Evolutionary conservation across 2,797 vertebrate species (phyloP).

Genomic region (Gymnoscopelus microlampas): DNA sequence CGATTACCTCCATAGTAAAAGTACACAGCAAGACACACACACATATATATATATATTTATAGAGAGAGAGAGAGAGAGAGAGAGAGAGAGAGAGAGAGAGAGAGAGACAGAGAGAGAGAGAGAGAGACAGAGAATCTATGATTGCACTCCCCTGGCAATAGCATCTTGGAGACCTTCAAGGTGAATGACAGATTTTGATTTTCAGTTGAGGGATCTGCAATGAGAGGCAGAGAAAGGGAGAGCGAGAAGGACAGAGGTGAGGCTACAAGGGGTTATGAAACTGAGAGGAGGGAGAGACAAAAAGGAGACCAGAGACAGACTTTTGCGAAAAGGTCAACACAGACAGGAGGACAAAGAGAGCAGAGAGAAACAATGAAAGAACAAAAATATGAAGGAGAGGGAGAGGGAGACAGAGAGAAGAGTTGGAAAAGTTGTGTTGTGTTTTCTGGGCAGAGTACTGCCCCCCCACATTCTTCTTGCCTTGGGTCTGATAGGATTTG

Average conservation of each 20-base stretch:
- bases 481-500: conserved; percentile 43
- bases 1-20: not conserved
- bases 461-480: conserved; percentile 32
- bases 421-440: conserved; percentile 57
- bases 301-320: conserved; percentile 52
- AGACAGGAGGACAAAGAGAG: conserved; percentile 32
- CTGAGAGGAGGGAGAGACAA: conserved; percentile 2
- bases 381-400: conserved; percentile 30
- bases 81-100: too few species aligned
- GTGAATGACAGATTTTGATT: conserved; percentile 54
- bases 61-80: conserved; percentile 1
- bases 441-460: conserved; percentile 43
- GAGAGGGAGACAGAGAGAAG: conserved; percentile 45
- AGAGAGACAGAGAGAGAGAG: too few species aligned
- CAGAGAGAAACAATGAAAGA: not conserved
- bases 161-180: conserved; percentile 29
- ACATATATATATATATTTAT: too few species aligned
- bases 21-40: not conserved
- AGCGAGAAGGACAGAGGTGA: conserved; percentile 19
- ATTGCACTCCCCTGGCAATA: conserved; percentile 25
- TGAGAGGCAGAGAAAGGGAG: conserved; percentile 7
- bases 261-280: not conserved
- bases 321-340: conserved; percentile 66
- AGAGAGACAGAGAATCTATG: conserved; percentile 2
- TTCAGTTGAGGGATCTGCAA: conserved; percentile 17